A percentile compares a stretch with the other conserved stretches of the same genome.
Conservation (phyloP, 2,888 invertebrate genomes). For the Lasioglossum calceatum region DNA sequence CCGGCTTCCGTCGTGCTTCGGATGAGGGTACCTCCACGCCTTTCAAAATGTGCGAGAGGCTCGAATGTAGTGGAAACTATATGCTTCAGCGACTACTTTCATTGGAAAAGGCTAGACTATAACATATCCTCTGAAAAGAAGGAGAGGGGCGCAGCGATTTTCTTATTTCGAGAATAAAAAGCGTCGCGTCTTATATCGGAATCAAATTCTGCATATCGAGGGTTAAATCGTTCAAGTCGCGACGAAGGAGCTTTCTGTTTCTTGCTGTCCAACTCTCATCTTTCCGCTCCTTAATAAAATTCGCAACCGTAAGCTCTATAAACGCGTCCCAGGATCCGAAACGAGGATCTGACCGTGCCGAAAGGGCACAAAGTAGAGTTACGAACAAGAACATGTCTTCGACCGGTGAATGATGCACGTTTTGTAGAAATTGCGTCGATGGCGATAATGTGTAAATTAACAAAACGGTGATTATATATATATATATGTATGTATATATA, state of each 20-base stretch:
- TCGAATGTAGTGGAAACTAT: too few species aligned
- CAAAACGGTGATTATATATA: constrained; percentile 27
- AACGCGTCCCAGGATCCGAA: constrained; percentile 1
- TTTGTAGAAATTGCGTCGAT: constrained; percentile 44
- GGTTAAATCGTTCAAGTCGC: background rate
- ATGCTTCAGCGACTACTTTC: too few species aligned
- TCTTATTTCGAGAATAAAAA: too few species aligned
- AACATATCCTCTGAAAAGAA: too few species aligned
- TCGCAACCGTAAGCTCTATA: background rate
- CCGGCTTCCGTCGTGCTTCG: too few species aligned
- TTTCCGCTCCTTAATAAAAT: background rate
- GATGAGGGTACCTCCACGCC: too few species aligned
- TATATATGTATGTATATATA: constrained; percentile 4
- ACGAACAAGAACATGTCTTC: constrained; percentile 42
- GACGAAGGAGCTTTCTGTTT: background rate
- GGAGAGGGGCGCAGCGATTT: too few species aligned
- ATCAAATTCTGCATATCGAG: too few species aligned
- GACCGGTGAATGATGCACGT: constrained; percentile 59
- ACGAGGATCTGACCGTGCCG: constrained; percentile 48
- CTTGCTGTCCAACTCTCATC: background rate
- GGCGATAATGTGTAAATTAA: constrained; percentile 51
- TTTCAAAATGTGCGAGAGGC: too few species aligned
- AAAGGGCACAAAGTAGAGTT: constrained; percentile 16
- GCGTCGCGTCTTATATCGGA: too few species aligned
- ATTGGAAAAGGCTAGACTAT: too few species aligned